A percentile compares a stretch with the other conserved stretches of the same genome.
Evolutionary conservation across 2,888 invertebrate genomes (phyloP).

Genomic region (Phaedon cochleariae): DNA sequence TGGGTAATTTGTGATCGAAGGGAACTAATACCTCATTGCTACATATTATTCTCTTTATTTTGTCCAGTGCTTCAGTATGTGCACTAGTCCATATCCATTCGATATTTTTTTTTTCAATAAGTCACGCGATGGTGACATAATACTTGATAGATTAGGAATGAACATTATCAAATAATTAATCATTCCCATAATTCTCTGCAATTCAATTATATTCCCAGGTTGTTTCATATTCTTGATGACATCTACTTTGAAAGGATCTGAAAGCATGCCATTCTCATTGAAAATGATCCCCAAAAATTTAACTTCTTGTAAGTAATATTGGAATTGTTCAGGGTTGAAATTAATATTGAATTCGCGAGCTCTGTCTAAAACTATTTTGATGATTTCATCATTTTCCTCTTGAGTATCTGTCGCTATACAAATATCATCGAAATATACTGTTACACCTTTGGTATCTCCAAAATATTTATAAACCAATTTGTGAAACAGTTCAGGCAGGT

Average conservation of each 20-base stretch:
- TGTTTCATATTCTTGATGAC: too few species aligned
- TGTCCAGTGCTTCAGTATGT: too few species aligned
- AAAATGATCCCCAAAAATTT: constrained; percentile 33
- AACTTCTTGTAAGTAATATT: constrained; percentile 32
- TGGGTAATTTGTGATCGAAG: constrained; percentile 24
- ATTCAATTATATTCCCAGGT: constrained; percentile 24
- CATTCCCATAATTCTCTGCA: constrained; percentile 29
- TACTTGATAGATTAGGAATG: constrained; percentile 26
- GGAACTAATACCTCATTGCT: constrained; percentile 24
- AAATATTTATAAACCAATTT: constrained; percentile 33
- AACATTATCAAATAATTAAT: constrained; percentile 31
- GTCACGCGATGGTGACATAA: constrained; percentile 21
- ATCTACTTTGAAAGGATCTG: constrained; percentile 21
- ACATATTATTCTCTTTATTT: too few species aligned
- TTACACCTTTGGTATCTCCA: constrained; percentile 42
- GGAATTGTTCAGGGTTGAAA: constrained; percentile 42
- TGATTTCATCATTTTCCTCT: constrained; percentile 35
- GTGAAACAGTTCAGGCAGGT: constrained; percentile 44
- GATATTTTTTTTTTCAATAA: constrained; percentile 19
- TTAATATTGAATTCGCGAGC: constrained; percentile 40
- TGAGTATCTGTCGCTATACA: constrained; percentile 35
- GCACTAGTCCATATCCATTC: too few species aligned
- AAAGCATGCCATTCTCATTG: constrained; percentile 12
- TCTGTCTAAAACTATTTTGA: constrained; percentile 30
- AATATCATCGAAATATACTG: constrained; percentile 46